Base-by-base conservation (phyloP, 2,797 vertebrate genomes). In the Pangasius krempfi region DNA sequence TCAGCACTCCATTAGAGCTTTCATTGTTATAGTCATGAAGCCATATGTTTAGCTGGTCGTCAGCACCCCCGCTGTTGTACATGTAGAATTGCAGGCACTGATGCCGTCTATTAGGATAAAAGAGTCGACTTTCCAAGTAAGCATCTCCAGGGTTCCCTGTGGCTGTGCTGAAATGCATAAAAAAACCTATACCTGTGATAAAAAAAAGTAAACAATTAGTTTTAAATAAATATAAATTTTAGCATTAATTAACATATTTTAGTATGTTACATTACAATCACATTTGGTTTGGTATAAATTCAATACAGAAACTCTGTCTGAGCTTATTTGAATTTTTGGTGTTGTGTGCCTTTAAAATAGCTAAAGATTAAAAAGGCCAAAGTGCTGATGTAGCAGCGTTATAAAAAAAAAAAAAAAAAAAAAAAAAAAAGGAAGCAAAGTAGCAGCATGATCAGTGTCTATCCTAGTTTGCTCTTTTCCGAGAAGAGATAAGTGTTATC, bases 1-100 rank as follows among this genome's bases (percentile, higher is more conserved):
- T 93, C 86, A 88, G 68, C n/a, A 68, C 89, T 25, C 92, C 89
- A 0, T 92, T 91, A 0, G 92, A 91, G 10, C 87, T 54, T 20
- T 25, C 85, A 52, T 90, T 3, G 0, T 94, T 89, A n/a, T 97
- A 96, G 82, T 97, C 95, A 82, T 93, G 94, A 82, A 97, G 89
- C 90, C 92, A 96, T 86, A 98, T 93, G 0, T 93, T 95, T 13
- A 99, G 93, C 3, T 52, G 90, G 79, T 98, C 97, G 0, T 90
- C 93, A 75, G 89, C 73, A 0, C 92, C 93, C 1, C 96, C 96
- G 0, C 92, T 97, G 93, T 96, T 95, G 44, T 97, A 94, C 58
- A 97, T 94, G 93, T 96, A 98, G 94, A 99, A 98, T 90, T 98
- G 95, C 92, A 99, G 92, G 90, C 98, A 99, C 88, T 98, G 97